These are phyloP conservation scores for Lacerta bilineata DNA, from an alignment of 2,797 vertebrate species.

Conservation along the genomic window DNA sequence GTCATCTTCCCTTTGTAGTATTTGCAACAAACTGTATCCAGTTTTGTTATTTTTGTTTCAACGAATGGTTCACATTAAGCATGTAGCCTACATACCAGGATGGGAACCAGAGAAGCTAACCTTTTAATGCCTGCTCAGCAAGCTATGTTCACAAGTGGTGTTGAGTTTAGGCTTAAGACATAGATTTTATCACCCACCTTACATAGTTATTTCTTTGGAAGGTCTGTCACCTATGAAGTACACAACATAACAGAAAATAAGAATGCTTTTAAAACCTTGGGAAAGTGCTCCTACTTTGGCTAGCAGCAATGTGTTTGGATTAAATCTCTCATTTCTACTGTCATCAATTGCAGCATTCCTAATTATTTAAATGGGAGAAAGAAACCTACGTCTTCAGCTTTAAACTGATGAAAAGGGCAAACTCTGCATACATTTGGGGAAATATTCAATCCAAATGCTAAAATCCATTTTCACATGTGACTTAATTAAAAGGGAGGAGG, in stretches of 20 bases:
- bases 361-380: constrained; percentile 18
- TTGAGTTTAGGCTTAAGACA: constrained; percentile 41
- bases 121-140: constrained; percentile 46
- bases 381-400: constrained; percentile 29
- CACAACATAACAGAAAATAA: constrained; percentile 27
- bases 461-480: constrained; percentile 4
- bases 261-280: constrained; percentile 1
- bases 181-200: constrained; percentile 39
- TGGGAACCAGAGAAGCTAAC: constrained; percentile 50
- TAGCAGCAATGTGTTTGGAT: constrained; percentile 29
- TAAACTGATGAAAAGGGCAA: constrained; percentile 25
- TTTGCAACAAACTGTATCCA: constrained; percentile 65
- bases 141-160: constrained; percentile 48
- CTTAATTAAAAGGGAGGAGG: constrained; percentile 32
- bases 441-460: not conserved
- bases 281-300: not conserved
- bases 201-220: constrained; percentile 46
- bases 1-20: constrained; percentile 66
- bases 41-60: constrained; percentile 74
- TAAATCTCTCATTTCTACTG: constrained; percentile 13
- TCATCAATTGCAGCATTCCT: constrained; percentile 10
- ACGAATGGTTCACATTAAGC: constrained; percentile 56
- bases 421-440: not conserved
- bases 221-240: not conserved
- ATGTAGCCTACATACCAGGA: constrained; percentile 61